A percentile compares a stretch with the other conserved stretches of the same genome.
phyloP scores from a whole-genome alignment of 2,113 vertebrate species.

The Poeciliopsis occidentalis region DNA sequence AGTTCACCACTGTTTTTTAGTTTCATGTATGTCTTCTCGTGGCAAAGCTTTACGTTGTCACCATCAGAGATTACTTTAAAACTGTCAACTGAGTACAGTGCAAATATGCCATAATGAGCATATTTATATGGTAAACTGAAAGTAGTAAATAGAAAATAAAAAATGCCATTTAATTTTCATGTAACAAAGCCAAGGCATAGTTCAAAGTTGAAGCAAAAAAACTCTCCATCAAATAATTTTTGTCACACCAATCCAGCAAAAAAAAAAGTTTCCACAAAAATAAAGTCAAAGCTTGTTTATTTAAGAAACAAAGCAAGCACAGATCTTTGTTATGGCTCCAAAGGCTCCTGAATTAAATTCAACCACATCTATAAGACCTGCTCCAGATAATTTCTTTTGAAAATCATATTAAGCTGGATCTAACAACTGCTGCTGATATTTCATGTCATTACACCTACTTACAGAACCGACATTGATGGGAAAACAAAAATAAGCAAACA shows the following conservation, averaged over 20 bases:
- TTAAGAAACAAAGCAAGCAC: constrained; percentile 91
- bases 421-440: constrained; percentile 75
- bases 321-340: constrained; percentile 86
- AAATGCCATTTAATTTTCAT: neutral
- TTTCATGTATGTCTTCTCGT: neutral
- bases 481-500: constrained; percentile 79
- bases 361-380: constrained; percentile 87
- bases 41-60: neutral
- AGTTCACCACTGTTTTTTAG: neutral
- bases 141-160: neutral
- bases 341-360: constrained; percentile 93
- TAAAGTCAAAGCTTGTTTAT: constrained; percentile 92
- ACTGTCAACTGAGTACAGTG: neutral
- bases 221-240: neutral
- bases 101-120: too few species aligned
- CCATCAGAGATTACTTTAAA: neutral
- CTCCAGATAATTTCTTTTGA: constrained; percentile 75
- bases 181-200: too few species aligned
- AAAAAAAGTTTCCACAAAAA: constrained; percentile 63
- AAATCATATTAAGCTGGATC: constrained; percentile 50
- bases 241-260: constrained; percentile 4
- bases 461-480: constrained; percentile 88
- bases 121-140: neutral
- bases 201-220: too few species aligned
- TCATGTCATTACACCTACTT: constrained; percentile 79